Conservation (phyloP, 2,113 vertebrate genomes). For the Pseudorectes ferrugineus region DNA sequence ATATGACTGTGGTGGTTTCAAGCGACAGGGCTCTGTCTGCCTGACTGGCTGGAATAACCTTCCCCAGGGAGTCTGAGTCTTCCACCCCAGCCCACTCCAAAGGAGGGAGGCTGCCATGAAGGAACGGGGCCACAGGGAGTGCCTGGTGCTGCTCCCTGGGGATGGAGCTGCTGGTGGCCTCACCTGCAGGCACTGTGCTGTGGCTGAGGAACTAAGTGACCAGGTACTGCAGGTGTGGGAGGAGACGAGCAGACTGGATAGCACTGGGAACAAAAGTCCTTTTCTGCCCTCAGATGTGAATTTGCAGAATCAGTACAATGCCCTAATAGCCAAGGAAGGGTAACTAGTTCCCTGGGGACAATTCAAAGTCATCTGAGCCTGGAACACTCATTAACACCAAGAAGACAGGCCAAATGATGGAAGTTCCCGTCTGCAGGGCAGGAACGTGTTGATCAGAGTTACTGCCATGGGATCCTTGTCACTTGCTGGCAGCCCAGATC, state of each 20-base stretch:
- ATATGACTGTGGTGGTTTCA: background rate
- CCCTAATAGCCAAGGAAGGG: background rate
- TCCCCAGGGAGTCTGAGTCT: background rate
- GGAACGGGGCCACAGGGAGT: background rate
- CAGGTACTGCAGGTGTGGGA: background rate
- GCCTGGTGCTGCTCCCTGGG: background rate
- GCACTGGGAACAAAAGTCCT: background rate
- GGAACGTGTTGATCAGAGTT: background rate
- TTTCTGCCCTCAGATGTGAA: background rate
- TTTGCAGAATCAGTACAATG: background rate
- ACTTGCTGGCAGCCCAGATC: background rate
- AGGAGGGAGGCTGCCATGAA: background rate
- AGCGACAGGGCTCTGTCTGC: background rate
- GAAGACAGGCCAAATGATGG: background rate
- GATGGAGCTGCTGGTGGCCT: background rate
- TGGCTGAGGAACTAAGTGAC: background rate
- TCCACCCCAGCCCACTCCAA: background rate
- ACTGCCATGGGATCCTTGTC: background rate
- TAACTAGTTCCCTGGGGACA: background rate
- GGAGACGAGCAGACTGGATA: background rate
- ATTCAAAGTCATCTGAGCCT: background rate
- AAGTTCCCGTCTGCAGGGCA: background rate
- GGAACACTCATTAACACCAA: background rate
- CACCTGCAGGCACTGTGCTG: too few relatives aligned
- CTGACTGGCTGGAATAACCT: background rate